Evolutionary conservation across 2,888 invertebrate genomes (phyloP).

Genomic region (Chironomus tentans): DNA sequence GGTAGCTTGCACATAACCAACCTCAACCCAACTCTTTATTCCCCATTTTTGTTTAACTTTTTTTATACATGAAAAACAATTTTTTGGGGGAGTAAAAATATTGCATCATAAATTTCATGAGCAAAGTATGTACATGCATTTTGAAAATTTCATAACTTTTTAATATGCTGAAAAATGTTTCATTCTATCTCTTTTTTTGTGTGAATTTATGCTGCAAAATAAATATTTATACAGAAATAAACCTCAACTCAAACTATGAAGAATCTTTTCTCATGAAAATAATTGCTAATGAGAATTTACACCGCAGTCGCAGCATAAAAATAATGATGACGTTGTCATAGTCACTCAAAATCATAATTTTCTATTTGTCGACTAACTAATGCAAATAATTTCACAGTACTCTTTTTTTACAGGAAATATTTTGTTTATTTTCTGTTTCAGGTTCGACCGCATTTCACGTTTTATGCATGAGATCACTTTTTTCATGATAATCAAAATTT

Average conservation of each 20-base stretch:
- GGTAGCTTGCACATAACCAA: too few species aligned
- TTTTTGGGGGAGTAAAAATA: slow-evolving; percentile 6
- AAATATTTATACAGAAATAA: background rate
- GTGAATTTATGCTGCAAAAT: background rate
- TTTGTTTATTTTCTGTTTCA: background rate
- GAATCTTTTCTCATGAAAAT: background rate
- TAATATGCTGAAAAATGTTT: background rate
- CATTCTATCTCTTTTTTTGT: background rate
- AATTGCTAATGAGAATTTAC: background rate
- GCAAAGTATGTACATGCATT: slow-evolving; percentile 12
- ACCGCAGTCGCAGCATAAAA: background rate
- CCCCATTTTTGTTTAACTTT: background rate
- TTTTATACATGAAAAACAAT: background rate
- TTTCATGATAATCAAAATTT: too few species aligned
- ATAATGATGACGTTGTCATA: background rate
- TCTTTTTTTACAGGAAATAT: too few species aligned
- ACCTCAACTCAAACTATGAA: background rate
- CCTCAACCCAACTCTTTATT: too few species aligned
- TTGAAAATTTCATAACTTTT: slow-evolving; percentile 13
- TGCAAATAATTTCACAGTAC: background rate
- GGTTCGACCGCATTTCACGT: background rate
- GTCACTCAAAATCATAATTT: background rate
- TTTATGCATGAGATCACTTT: background rate
- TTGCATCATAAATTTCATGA: slow-evolving; percentile 26
- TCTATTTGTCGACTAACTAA: background rate